A percentile compares a stretch with the other conserved stretches of the same genome.
Evolutionary conservation across 2,797 vertebrate genomes (phyloP).

Genomic region (Coccyzus lansbergi): DNA sequence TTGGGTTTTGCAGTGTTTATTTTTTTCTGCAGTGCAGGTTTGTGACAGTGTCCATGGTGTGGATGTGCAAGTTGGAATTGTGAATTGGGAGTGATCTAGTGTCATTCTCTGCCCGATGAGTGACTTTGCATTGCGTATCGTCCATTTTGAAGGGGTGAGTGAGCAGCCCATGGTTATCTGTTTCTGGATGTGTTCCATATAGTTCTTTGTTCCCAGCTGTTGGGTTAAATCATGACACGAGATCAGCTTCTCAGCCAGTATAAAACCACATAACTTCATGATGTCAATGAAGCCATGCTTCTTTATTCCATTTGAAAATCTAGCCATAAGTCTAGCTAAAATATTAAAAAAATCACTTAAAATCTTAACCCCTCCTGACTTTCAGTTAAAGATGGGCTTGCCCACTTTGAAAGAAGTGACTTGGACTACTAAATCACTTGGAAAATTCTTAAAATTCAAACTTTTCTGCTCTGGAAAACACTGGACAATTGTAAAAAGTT

Average conservation of each 20-base stretch:
- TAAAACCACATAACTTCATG: neutral
- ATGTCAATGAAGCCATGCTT: neutral
- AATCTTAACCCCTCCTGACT: neutral
- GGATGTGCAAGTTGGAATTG: no score
- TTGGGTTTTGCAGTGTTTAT: no score
- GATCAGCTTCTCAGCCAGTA: neutral
- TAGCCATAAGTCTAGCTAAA: neutral
- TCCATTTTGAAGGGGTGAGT: no score
- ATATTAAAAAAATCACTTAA: neutral
- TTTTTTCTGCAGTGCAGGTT: no score
- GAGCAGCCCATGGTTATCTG: no score
- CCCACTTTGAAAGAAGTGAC: neutral
- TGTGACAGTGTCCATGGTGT: no score
- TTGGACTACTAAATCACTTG: neutral
- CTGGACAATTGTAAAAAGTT: neutral
- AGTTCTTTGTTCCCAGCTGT: no score
- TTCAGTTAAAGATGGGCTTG: neutral
- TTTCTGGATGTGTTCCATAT: no score
- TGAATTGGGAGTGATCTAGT: no score
- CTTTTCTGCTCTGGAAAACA: neutral
- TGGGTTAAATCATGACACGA: no score
- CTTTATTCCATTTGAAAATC: neutral
- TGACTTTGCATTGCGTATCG: no score
- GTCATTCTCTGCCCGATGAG: no score
- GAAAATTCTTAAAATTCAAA: neutral